Conservation (phyloP, 1,140 invertebrate species). For the Bicyclus anynana region DNA sequence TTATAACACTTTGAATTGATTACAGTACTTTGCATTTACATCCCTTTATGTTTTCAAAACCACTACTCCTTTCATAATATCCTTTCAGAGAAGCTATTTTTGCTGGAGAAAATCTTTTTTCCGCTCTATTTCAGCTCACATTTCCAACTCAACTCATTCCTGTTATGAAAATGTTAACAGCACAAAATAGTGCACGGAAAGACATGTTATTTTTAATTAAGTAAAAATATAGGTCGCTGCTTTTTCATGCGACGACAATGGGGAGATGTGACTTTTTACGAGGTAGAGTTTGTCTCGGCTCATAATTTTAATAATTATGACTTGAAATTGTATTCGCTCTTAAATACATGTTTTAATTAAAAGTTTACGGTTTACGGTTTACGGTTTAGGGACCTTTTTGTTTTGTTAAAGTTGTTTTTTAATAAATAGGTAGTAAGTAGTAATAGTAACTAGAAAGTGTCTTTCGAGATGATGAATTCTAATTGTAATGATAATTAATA, state of each 20-base stretch:
- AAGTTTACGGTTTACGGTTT: too few species aligned
- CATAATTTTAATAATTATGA: slow-evolving; percentile 9
- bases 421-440: too few species aligned
- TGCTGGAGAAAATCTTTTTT: not conserved
- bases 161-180: slow-evolving; percentile 4
- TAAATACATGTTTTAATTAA: not conserved
- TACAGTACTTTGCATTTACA: too few species aligned
- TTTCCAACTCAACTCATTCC: not conserved
- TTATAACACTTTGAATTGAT: too few species aligned
- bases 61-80: not conserved
- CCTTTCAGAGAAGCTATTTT: not conserved
- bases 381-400: too few species aligned
- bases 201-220: slow-evolving; percentile 23
- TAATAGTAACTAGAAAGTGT: too few species aligned
- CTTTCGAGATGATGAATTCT: too few species aligned
- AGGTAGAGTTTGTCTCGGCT: slow-evolving; percentile 1
- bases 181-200: slow-evolving; percentile 6
- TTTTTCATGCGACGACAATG: slow-evolving; percentile 12
- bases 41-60: too few species aligned
- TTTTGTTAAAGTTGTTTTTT: too few species aligned
- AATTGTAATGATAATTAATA: too few species aligned
- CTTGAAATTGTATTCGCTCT: not conserved
- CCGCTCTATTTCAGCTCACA: not conserved
- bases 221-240: slow-evolving; percentile 22
- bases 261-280: slow-evolving; percentile 10